Base-by-base conservation (phyloP, 2,888 invertebrate genomes). In the Trisateles emortualis region DNA sequence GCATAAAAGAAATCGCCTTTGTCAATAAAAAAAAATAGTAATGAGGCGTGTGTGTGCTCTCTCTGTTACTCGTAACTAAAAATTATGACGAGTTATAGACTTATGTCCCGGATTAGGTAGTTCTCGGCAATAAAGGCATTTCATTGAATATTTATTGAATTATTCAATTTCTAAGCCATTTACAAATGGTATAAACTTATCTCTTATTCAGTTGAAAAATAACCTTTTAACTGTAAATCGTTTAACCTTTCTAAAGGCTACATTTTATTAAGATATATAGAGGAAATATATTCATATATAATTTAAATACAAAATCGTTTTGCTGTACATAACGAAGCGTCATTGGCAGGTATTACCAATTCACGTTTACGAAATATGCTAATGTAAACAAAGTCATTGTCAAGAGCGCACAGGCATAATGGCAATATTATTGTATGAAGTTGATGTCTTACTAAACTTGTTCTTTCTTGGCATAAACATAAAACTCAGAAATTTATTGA, bases 361-460 rank as follows among this genome's bases (percentile, higher is more conserved):
- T 68, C 68, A 65, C 55, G 61, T 59, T 63, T 66, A n/a, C 59
- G 55, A 64, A 63, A 52, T 66, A 68, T 70, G 70, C 55, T 66
- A 70, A 70, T 67, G n/a, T 57, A 55, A 43, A 62, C 68, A 69
- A 63, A 68, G 65, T 70, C 70, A 70, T 54, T 70, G 70, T 70
- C 70, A 70, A 68, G 70, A 68, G 30, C 67, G 55, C 57, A 51
- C 55, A 63, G 70, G 65, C 70, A 63, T 59, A 52, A 52, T 69
- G 70, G 68, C 70, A 70, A n/a, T n/a, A n/a, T n/a, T n/a, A n/a
- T n/a, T n/a, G n/a, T 65, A 38, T 49, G 58, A 54, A 54, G 40
- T 52, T 54, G 54, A 43, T 48, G 26, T 54, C 36, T 38, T 54
- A 48, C 24, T 38, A 43, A 32, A 43, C 29, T 49, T 48, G 53